These are phyloP conservation scores for Mormyrus hasselquistii DNA, from an alignment of 2,797 vertebrate genomes.

Conservation along the genomic window DNA sequence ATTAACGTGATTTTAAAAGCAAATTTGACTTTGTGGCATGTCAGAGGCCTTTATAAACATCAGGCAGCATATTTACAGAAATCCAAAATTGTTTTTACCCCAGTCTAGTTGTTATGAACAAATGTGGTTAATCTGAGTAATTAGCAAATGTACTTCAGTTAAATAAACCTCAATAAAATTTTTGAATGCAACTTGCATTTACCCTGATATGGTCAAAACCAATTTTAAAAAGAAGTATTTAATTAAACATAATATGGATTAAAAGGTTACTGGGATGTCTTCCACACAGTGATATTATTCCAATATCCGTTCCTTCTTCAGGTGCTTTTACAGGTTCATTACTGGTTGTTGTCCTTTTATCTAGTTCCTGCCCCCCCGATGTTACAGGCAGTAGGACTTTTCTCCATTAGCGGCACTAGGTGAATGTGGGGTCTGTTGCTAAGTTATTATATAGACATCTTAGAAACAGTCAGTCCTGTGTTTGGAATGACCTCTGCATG, in stretches of 20 bases:
- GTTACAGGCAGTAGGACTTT: background rate
- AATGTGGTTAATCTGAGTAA: background rate
- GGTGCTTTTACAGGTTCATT: background rate
- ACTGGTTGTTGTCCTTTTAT: background rate
- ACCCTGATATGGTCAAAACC: background rate
- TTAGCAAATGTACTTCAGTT: background rate
- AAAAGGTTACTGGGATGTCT: background rate
- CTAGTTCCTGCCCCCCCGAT: background rate
- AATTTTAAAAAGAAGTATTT: background rate
- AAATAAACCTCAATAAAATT: background rate
- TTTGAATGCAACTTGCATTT: background rate
- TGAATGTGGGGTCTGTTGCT: background rate
- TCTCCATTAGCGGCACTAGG: background rate
- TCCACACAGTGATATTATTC: background rate
- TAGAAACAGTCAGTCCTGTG: background rate
- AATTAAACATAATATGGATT: background rate
- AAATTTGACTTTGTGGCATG: background rate
- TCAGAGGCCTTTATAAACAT: background rate
- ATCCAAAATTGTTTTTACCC: background rate
- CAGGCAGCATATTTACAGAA: background rate
- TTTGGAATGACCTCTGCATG: background rate
- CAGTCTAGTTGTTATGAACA: background rate
- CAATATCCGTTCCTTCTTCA: background rate
- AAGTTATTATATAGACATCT: background rate
- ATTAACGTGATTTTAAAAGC: background rate